Percentiles rank a stretch among this genome's conserved stretches.
These are phyloP conservation scores for Cyclopterus lumpus DNA, from an alignment of 2,797 vertebrate species.

Conservation along the genomic window DNA sequence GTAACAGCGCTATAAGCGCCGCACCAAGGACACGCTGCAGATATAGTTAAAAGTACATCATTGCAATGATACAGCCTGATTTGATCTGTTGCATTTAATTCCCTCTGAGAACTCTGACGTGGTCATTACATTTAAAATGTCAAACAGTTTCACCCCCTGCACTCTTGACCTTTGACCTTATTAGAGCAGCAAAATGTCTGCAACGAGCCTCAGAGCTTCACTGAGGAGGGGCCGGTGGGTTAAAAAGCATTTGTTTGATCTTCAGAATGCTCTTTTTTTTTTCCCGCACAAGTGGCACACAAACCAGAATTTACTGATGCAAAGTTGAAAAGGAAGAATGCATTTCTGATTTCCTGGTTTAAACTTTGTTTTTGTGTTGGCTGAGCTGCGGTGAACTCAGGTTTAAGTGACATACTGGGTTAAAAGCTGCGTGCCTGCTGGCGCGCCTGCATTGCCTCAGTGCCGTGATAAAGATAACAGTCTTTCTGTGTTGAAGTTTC, in stretches of 20 bases:
- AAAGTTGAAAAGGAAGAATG: not conserved
- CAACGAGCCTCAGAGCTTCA: not conserved
- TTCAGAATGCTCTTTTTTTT: not conserved
- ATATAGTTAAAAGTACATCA: not conserved
- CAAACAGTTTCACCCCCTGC: not conserved
- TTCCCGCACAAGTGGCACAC: not conserved
- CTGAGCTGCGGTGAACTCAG: slow-evolving; percentile 1
- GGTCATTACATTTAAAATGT: slow-evolving; percentile 6
- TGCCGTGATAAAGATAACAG: slow-evolving; percentile 18
- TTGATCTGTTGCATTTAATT: not conserved
- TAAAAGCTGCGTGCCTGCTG: slow-evolving; percentile 12
- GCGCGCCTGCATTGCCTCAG: slow-evolving; percentile 15
- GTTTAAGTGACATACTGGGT: not conserved
- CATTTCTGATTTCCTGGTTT: not conserved
- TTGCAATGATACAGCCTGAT: not conserved
- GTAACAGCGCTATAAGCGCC: not conserved
- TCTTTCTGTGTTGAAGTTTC: slow-evolving; percentile 31
- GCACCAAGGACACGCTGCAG: not conserved
- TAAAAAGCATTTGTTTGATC: not conserved
- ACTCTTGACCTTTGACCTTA: slow-evolving; percentile 15
- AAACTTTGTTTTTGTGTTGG: not conserved
- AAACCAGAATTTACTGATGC: not conserved
- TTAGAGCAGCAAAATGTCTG: not conserved
- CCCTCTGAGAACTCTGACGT: slow-evolving; percentile 1
- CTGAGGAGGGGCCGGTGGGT: not conserved